Evolutionary conservation across 2,888 invertebrate species (phyloP), one percentile per base, ranked within the genome.

Genomic region (Coecobrya sp.): DNA sequence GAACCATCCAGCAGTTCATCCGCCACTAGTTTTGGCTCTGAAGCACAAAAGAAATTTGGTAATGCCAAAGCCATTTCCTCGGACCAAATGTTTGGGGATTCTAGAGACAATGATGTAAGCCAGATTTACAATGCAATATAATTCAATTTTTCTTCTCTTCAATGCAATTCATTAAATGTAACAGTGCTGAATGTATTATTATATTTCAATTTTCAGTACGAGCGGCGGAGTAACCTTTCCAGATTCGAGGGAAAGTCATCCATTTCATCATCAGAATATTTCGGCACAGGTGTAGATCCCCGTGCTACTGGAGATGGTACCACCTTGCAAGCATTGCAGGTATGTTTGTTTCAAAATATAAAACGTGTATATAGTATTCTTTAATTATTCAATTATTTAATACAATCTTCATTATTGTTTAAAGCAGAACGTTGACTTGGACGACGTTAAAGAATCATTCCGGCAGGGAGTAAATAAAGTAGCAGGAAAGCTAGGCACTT

Each of bases 51-150:
- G 96, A 99, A 99, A 96, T 99, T 99, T 96, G 99, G 99, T 82
- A 97, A 98, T 95, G 99, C 99, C 2, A 99, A 99, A 96, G 98
- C 99, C 16, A 99, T 99, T 95, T 99, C 99, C 91, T 99, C 99
- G 0, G 99, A 99, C 95, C 99, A 99, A 96, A 99, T 97, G 96
- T 99, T 99, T 96, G 98, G 98, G 8, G 98, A 97, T 95, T 97
- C 97, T 92, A 95, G 96, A 91, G 96, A 96, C 95, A 97, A 97
- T 95, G 96, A 96, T 94, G 96, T 96, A 95, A 95, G 95, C 11
- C 3, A 27, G 5, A 42, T 19, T 45, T 73, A 11, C 27, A 36
- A 5, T 19, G 27, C 25, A 13, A 65, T 0, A 11, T 30, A 49
- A 76, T 76, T 45, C 7, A 36, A 68, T 88, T 62, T 93, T 82